Evolutionary conservation across 2,888 invertebrate species (phyloP).

Genomic region (Diadegma fenestrale): DNA sequence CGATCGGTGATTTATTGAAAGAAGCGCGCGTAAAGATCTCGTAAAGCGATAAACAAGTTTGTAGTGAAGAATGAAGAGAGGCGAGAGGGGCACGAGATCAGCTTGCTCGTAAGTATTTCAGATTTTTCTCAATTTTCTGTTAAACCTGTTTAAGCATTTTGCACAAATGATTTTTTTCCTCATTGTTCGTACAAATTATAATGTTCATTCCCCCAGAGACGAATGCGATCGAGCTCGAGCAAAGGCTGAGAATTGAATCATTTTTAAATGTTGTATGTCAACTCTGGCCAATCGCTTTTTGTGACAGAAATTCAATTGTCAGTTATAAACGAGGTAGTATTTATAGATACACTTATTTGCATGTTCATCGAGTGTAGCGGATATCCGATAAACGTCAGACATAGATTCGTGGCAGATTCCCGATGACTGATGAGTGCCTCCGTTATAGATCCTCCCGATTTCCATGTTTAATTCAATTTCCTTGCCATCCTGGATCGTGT

Average conservation of each 20-base stretch:
- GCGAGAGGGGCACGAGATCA: constrained; percentile 18
- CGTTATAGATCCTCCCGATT: constrained; percentile 7
- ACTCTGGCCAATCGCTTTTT: background rate
- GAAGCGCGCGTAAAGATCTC: background rate
- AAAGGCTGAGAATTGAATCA: background rate
- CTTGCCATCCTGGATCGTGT: background rate
- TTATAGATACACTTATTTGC: background rate
- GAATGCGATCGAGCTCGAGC: too few relatives aligned
- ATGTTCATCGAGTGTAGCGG: constrained; percentile 12
- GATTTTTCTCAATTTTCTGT: background rate
- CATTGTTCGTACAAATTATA: background rate
- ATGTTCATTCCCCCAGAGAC: background rate
- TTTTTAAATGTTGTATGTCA: constrained; percentile 8
- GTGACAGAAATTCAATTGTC: constrained; percentile 2
- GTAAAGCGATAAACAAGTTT: background rate
- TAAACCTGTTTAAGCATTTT: background rate
- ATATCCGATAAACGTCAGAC: constrained; percentile 36
- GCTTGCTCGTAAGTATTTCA: constrained; percentile 46
- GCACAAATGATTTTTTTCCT: background rate
- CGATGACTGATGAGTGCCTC: constrained; percentile 28
- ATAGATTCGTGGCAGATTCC: constrained; percentile 21
- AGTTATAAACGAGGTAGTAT: background rate
- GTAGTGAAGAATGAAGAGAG: constrained; percentile 3
- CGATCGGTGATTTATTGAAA: constrained; percentile 21
- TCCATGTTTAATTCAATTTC: constrained; percentile 34